phyloP scores from a whole-genome alignment of 2,888 invertebrate species.

The Drosophila neotestacea region DNA sequence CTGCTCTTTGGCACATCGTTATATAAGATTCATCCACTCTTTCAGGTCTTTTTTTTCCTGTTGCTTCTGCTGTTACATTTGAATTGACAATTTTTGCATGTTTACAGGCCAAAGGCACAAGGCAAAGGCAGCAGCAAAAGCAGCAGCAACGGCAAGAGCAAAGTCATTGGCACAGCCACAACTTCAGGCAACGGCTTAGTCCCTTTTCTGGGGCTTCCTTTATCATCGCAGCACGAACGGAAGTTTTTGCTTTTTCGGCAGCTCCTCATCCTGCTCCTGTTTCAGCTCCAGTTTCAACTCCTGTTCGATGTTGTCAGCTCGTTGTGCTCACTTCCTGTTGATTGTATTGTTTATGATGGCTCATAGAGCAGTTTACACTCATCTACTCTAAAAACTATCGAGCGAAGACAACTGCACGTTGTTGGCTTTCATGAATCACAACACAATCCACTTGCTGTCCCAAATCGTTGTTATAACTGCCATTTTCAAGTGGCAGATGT shows the following conservation, averaged over 20 bases:
- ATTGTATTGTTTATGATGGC: constrained; percentile 64
- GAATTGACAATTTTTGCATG: constrained; percentile 72
- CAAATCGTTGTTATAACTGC: constrained; percentile 29
- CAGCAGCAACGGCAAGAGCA: constrained; percentile 1
- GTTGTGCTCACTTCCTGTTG: constrained; percentile 58
- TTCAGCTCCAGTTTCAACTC: not conserved
- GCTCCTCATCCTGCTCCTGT: not conserved
- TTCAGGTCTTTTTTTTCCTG: constrained; percentile 6
- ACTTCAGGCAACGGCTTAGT: constrained; percentile 32
- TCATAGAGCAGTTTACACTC: constrained; percentile 31
- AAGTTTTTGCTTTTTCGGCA: constrained; percentile 37
- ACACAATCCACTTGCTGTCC: not conserved
- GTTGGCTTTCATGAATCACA: constrained; percentile 14
- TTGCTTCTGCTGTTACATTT: constrained; percentile 40
- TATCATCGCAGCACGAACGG: constrained; percentile 43
- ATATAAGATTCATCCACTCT: constrained; percentile 36
- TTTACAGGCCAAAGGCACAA: constrained; percentile 54
- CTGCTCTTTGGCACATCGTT: constrained; percentile 55
- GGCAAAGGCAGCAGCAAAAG: constrained; percentile 1
- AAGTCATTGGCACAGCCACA: constrained; percentile 24
- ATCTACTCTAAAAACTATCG: constrained; percentile 17
- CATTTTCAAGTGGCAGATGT: constrained; percentile 33
- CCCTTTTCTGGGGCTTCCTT: constrained; percentile 30
- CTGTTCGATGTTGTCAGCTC: constrained; percentile 41
- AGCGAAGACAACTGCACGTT: not conserved